Evolutionary conservation across 2,888 invertebrate species (phyloP).

Genomic region (Tetragonisca angustula): DNA sequence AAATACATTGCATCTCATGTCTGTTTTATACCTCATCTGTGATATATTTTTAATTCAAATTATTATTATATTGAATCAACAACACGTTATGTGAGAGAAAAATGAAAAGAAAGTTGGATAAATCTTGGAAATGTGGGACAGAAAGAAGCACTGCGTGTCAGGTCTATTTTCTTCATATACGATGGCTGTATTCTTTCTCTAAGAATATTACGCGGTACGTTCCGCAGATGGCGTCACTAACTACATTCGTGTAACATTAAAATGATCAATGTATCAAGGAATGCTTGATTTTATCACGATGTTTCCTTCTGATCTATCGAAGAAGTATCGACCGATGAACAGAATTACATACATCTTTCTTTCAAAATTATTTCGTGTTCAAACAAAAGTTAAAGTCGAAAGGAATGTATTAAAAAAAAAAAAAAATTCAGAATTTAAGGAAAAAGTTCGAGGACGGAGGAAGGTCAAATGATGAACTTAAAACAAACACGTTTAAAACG

Average conservation of each 20-base stretch:
- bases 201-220: slow-evolving; percentile 14
- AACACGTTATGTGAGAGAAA: too few species aligned
- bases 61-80: too few species aligned
- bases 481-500: slow-evolving; percentile 34
- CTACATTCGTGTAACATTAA: slow-evolving; percentile 39
- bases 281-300: background rate
- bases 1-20: too few species aligned
- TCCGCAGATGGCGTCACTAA: slow-evolving; percentile 68
- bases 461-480: slow-evolving; percentile 37
- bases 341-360: background rate
- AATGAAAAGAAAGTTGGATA: too few species aligned
- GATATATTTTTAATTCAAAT: too few species aligned
- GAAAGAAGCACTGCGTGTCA: too few species aligned
- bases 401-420: too few species aligned
- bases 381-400: background rate
- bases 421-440: background rate
- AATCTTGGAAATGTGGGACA: too few species aligned
- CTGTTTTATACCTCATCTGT: too few species aligned
- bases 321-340: background rate
- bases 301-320: background rate
- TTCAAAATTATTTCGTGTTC: background rate
- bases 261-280: background rate
- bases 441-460: slow-evolving; percentile 7
- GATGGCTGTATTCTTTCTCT: slow-evolving; percentile 58
- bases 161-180: too few species aligned